Evolutionary conservation across 2,888 invertebrate genomes (phyloP), one percentile per base, ranked within the genome.

Genomic region (Charanyca ferruginea): DNA sequence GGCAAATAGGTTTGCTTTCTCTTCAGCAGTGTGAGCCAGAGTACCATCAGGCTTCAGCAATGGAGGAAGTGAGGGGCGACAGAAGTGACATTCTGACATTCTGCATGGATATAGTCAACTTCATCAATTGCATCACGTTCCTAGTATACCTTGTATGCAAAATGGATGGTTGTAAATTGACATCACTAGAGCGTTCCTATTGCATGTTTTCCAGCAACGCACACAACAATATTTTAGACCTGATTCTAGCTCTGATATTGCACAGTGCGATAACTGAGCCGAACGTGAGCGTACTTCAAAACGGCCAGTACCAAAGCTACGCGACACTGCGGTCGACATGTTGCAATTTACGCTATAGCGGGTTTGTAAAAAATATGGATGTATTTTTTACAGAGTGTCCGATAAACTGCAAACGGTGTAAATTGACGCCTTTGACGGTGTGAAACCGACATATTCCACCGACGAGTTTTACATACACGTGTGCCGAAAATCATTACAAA

Each of bases 271-370:
- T 57, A 53, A 66, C 52, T 41, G 66, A 66, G 53, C 45, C 44
- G 28, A 47, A 67, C 48, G 63, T 59, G 68, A 76, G 64, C 71
- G 60, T 52, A 53, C 60, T 63, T 72, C 52, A 69, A 77, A 77
- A 77, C 62, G 25, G 51, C 70, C 71, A 67, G 75, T 80, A 82
- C 85, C 81, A 84, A 83, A 85, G 79, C 79, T 69, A 79, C 65
- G 76, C 77, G 70, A 81, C 68, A 72, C 68, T 81, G 75, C 71
- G 77, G 79, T 80, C 78, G 80, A 79, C 76, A 76, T 79, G 60
- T 80, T 63, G 77, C 84, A 84, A 86, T 82, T 85, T 81, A 80
- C 77, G 66, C 62, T 64, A 75, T 62, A 65, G 59, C 63, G 47
- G 48, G 55, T 69, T 68, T 70, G 63, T 71, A 53, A 76, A 74